phyloP scores from a whole-genome alignment of 35 echinoderm and acorn worm species.

The Acanthaster planci region DNA sequence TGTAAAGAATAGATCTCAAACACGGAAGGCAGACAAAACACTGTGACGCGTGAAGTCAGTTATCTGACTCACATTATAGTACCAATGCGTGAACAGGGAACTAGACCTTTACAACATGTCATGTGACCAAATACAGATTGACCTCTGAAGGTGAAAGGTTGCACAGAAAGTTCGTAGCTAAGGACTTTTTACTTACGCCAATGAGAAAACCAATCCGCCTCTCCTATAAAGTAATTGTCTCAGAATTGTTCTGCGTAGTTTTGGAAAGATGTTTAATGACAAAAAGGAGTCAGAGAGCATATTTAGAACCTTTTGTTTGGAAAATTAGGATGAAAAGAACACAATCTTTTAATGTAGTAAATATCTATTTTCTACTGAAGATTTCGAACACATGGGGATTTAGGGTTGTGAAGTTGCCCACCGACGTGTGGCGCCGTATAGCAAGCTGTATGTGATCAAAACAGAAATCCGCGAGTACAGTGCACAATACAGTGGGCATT shows the following conservation, averaged over 20 bases:
- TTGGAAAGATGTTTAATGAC: neutral
- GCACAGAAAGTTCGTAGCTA: slow-evolving; percentile 8
- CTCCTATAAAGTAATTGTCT: neutral
- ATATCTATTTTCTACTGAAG: slow-evolving; percentile 17
- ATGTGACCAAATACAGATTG: too few species aligned
- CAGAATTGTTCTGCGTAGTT: neutral
- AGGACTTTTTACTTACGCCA: slow-evolving; percentile 6
- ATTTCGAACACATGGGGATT: neutral
- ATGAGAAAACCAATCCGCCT: neutral
- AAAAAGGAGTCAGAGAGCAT: neutral
- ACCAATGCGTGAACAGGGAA: too few species aligned
- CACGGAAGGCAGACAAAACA: too few species aligned
- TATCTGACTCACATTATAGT: too few species aligned
- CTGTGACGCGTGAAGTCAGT: too few species aligned
- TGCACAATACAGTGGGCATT: too few species aligned
- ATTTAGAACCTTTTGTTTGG: neutral
- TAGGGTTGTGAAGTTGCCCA: too few species aligned
- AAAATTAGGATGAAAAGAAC: neutral
- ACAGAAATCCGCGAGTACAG: too few species aligned
- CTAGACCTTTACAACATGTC: too few species aligned
- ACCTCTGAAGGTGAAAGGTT: slow-evolving; percentile 3
- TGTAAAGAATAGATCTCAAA: too few species aligned
- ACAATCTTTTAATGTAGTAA: neutral
- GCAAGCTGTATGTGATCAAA: too few species aligned
- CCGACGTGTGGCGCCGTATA: too few species aligned